Conservation (phyloP, 2,797 vertebrate genomes). For the Ibycter americanus region DNA sequence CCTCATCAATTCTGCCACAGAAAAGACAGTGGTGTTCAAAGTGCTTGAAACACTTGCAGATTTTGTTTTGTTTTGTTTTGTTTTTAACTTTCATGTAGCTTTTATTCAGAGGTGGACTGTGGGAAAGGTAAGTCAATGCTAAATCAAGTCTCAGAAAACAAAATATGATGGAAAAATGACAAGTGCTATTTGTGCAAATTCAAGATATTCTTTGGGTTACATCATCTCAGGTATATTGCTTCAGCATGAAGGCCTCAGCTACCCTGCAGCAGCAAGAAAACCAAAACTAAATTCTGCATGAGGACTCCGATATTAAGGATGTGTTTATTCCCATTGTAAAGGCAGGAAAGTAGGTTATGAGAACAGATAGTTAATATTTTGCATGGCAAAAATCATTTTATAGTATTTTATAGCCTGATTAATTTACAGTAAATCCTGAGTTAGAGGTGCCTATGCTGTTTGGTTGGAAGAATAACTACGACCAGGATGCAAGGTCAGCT, state of each 20-base stretch:
- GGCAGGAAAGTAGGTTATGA: neutral
- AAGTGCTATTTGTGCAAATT: neutral
- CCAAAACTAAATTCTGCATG: neutral
- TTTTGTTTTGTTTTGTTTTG: no score
- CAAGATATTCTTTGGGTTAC: neutral
- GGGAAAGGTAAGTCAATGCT: neutral
- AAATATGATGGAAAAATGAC: neutral
- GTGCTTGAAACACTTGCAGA: rapidly evolving
- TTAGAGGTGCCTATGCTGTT: neutral
- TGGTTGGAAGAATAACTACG: neutral
- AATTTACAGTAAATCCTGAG: neutral
- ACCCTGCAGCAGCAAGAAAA: neutral
- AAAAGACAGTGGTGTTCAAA: neutral
- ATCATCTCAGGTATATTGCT: neutral
- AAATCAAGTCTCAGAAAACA: neutral
- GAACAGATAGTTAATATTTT: neutral
- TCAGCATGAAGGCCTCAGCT: neutral
- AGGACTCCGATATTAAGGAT: neutral
- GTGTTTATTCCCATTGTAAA: neutral
- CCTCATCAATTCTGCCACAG: neutral
- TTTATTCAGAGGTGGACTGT: neutral
- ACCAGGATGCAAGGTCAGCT: neutral
- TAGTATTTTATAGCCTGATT: neutral
- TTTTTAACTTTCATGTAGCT: neutral
- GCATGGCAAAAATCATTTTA: neutral